Conservation (phyloP, 2,113 vertebrate genomes). For the Zosterops hypoxanthus region DNA sequence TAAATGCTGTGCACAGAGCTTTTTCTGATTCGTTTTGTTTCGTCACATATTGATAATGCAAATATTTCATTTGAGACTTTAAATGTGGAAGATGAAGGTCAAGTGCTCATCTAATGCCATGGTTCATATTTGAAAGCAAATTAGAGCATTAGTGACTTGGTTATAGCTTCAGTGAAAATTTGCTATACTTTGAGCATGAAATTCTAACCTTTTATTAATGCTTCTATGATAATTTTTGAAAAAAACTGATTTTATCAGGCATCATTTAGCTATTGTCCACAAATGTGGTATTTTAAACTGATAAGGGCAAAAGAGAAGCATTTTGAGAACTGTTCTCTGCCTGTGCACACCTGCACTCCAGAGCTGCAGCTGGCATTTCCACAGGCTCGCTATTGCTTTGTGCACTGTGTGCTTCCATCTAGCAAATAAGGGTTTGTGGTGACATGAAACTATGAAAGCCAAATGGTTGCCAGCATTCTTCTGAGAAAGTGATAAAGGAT, state of each 20-base stretch:
- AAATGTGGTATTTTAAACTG: background rate
- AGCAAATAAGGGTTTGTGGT: background rate
- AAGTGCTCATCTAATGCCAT: background rate
- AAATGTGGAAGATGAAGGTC: background rate
- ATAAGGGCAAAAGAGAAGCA: background rate
- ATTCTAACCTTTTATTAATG: background rate
- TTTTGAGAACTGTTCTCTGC: background rate
- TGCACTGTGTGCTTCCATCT: background rate
- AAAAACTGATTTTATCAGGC: background rate
- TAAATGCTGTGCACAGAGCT: background rate
- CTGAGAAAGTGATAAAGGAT: background rate
- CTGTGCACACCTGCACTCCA: background rate
- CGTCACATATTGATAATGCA: background rate
- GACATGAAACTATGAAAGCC: background rate
- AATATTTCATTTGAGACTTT: background rate
- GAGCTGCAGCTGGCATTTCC: background rate
- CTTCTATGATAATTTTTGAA: background rate
- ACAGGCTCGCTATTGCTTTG: background rate
- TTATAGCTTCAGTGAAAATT: background rate
- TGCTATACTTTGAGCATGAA: background rate
- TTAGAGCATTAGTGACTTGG: background rate
- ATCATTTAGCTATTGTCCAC: background rate
- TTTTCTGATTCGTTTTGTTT: background rate
- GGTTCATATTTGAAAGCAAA: background rate
- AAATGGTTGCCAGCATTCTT: background rate